These are phyloP conservation scores for Chlamydotis undulata DNA, from an alignment of 2,113 vertebrate genomes.

Conservation along the genomic window DNA sequence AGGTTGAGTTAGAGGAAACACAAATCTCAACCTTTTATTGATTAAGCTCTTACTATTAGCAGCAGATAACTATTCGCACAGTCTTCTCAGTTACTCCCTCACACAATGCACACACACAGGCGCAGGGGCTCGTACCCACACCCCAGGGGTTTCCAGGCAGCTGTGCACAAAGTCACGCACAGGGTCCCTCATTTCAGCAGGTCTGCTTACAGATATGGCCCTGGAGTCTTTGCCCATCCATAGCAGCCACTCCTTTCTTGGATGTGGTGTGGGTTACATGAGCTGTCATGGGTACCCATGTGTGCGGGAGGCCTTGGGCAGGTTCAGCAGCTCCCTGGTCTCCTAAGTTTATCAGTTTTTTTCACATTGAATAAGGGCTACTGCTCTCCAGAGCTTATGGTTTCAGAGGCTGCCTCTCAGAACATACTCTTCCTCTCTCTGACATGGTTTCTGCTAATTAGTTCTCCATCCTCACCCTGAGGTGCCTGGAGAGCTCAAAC, in stretches of 20 bases:
- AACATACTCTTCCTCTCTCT: not conserved
- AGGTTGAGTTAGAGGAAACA: not conserved
- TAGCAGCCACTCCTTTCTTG: fast-evolving
- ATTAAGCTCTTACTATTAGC: not conserved
- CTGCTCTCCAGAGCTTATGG: not conserved
- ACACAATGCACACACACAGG: not conserved
- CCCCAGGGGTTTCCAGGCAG: not conserved
- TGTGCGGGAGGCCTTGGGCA: not conserved
- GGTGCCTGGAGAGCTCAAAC: not conserved
- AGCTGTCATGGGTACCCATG: fast-evolving
- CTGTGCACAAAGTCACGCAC: not conserved
- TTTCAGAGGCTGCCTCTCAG: not conserved
- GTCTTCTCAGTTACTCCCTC: not conserved
- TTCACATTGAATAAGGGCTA: not conserved
- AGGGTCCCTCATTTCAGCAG: fast-evolving
- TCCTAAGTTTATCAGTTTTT: not conserved
- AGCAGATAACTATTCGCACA: not conserved
- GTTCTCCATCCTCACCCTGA: not conserved
- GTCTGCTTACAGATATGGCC: not conserved
- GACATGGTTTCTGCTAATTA: fast-evolving
- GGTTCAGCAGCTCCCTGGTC: not conserved
- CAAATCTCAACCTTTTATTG: not conserved
- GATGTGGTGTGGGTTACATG: fast-evolving
- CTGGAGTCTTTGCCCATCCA: not conserved
- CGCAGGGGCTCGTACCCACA: fast-evolving